Evolutionary conservation across 2,888 invertebrate species (phyloP).

Genomic region (Subacronicta megacephala): DNA sequence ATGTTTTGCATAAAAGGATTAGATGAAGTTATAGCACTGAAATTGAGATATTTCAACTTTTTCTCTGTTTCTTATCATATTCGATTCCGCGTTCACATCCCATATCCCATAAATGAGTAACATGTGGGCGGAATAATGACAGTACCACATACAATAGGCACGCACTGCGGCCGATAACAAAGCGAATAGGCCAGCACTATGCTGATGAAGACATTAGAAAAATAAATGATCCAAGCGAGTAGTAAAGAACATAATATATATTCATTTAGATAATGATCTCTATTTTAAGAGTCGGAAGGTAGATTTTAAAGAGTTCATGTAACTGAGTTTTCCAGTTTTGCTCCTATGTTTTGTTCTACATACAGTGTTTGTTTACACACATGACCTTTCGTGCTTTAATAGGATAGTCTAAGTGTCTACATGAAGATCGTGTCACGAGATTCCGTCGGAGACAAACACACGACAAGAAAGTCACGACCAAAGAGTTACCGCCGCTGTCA

Average conservation of each 20-base stretch:
- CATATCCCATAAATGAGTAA: not conserved
- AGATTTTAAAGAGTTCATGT: not conserved
- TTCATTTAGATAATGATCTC: not conserved
- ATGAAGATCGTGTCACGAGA: constrained; percentile 28
- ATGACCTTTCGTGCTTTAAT: constrained; percentile 1
- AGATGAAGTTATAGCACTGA: too few relatives aligned
- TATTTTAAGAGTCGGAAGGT: not conserved
- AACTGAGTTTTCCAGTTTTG: too few relatives aligned
- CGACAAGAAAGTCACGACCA: constrained; percentile 47
- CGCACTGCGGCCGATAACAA: constrained; percentile 14
- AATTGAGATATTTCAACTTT: too few relatives aligned
- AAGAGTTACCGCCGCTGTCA: not conserved
- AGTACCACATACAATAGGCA: constrained; percentile 8
- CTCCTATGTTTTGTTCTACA: too few relatives aligned
- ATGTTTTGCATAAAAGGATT: too few relatives aligned
- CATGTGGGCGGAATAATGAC: constrained; percentile 3
- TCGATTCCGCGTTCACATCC: not conserved
- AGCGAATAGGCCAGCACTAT: constrained; percentile 17
- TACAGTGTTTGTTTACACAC: not conserved
- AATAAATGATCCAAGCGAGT: constrained; percentile 61
- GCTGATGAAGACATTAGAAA: constrained; percentile 66
- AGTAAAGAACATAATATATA: not conserved
- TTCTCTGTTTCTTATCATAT: not conserved
- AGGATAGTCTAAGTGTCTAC: constrained; percentile 5
- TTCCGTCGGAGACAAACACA: constrained; percentile 15